phyloP scores from a whole-genome alignment of 2,797 vertebrate species.

The Jordanella pulchra region DNA sequence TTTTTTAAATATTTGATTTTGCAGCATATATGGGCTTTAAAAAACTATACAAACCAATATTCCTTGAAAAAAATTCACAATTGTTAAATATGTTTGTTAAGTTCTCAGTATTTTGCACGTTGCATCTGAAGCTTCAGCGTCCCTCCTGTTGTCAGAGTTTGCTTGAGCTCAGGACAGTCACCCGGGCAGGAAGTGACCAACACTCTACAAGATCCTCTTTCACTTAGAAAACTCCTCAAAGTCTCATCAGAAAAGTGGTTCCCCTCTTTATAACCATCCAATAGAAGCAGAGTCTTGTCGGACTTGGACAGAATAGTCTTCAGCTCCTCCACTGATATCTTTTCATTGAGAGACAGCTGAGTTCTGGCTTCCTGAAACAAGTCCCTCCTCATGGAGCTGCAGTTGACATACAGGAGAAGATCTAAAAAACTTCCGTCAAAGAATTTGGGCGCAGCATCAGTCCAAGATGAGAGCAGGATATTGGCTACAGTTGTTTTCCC shows the following conservation, averaged over 20 bases:
- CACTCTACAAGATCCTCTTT: conserved; percentile 46
- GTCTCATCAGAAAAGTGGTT: conserved; percentile 51
- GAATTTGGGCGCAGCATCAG: conserved; percentile 12
- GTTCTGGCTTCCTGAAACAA: conserved; percentile 48
- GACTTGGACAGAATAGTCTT: conserved; percentile 39
- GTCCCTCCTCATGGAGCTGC: conserved; percentile 16
- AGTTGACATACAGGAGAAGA: conserved; percentile 52
- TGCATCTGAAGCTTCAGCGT: conserved; percentile 32
- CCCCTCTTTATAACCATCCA: conserved; percentile 65
- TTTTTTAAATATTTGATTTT: not conserved
- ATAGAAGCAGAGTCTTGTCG: conserved; percentile 49
- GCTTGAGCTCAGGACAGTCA: conserved; percentile 35
- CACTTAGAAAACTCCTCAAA: conserved; percentile 49
- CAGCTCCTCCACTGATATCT: conserved; percentile 28
- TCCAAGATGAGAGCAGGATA: conserved; percentile 58
- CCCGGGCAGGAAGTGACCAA: conserved; percentile 45
- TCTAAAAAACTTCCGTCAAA: conserved; percentile 20
- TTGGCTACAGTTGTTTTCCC: conserved; percentile 49
- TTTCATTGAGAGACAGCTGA: conserved; percentile 30
- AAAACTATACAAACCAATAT: not conserved
- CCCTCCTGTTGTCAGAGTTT: conserved; percentile 17
- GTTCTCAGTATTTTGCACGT: conserved; percentile 20
- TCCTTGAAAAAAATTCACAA: conserved; percentile 9
- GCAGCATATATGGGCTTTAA: conserved; percentile 31
- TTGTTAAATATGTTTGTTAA: not conserved